These are phyloP conservation scores for Etheostoma cragini DNA, from an alignment of 2,113 vertebrate species.

Conservation along the genomic window DNA sequence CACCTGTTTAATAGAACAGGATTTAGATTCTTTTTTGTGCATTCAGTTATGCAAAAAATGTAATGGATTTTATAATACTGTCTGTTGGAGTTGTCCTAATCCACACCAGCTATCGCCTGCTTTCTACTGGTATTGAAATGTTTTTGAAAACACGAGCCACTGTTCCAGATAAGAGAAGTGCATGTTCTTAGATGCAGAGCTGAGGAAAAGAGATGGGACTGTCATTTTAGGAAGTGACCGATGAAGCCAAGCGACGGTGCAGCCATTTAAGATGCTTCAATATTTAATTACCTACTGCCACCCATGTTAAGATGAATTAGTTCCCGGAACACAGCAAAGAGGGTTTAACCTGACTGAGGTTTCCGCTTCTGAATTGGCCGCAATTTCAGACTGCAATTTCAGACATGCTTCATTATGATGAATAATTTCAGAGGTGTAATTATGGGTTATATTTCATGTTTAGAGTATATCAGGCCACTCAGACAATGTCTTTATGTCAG, in stretches of 20 bases:
- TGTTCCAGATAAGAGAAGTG: constrained; percentile 28
- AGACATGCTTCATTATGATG: background rate
- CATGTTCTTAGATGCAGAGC: constrained; percentile 20
- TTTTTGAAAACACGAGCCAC: constrained; percentile 9
- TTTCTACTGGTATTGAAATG: constrained; percentile 5
- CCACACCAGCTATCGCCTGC: background rate
- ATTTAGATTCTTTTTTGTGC: constrained; percentile 20
- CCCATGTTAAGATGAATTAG: constrained; percentile 71
- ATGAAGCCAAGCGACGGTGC: constrained; percentile 53
- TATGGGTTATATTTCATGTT: constrained; percentile 19
- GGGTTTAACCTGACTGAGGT: constrained; percentile 31
- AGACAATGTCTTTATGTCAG: constrained; percentile 15
- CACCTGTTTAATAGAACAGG: constrained; percentile 12
- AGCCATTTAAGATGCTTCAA: constrained; percentile 64
- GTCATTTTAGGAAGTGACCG: constrained; percentile 52
- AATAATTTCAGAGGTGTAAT: constrained; percentile 25
- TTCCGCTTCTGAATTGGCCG: constrained; percentile 45
- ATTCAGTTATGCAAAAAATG: constrained; percentile 40
- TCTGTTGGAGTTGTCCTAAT: background rate
- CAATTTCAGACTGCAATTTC: constrained; percentile 20
- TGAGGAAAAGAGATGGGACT: constrained; percentile 35
- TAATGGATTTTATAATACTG: constrained; percentile 32
- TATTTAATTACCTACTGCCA: constrained; percentile 75
- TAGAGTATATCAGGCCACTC: constrained; percentile 28
- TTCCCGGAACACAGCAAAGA: constrained; percentile 41